A percentile compares a stretch with the other conserved stretches of the same genome.
Conservation (phyloP, 2,888 invertebrate genomes). For the Eilema caniola region DNA sequence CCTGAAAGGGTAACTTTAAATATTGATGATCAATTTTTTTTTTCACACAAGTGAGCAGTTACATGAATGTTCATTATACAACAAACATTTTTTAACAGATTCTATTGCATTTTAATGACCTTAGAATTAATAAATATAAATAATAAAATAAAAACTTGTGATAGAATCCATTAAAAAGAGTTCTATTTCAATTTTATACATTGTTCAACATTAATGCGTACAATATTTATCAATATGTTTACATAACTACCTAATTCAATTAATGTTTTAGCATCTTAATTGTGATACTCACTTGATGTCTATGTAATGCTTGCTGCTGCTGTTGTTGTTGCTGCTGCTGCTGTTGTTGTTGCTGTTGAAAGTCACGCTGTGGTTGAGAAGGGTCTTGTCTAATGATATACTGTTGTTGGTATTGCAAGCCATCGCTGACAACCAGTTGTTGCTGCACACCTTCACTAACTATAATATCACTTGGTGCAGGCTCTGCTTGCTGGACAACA, state of each 20-base stretch:
- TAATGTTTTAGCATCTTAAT: background rate
- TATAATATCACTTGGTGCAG: slow-evolving; percentile 83
- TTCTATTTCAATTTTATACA: background rate
- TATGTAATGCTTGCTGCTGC: slow-evolving; percentile 70
- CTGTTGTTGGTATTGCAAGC: slow-evolving; percentile 81
- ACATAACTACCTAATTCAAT: slow-evolving; percentile 8
- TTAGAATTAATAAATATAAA: no score
- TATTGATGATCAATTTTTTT: background rate
- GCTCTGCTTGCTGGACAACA: slow-evolving; percentile 85
- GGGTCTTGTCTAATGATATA: slow-evolving; percentile 83
- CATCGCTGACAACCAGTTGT: slow-evolving; percentile 80
- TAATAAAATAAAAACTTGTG: no score
- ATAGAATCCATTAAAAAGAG: no score
- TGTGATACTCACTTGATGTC: slow-evolving; percentile 60
- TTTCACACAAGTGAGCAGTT: no score
- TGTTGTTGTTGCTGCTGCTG: slow-evolving; percentile 63
- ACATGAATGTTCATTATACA: no score
- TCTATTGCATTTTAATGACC: no score
- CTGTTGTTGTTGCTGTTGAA: slow-evolving; percentile 71
- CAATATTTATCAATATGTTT: background rate
- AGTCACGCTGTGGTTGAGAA: slow-evolving; percentile 70
- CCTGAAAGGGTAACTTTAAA: background rate
- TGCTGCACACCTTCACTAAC: slow-evolving; percentile 82
- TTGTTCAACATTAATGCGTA: background rate
- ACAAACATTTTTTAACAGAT: no score